These are phyloP conservation scores for Phainopepla nitens DNA, from an alignment of 2,113 vertebrate species.

Conservation along the genomic window DNA sequence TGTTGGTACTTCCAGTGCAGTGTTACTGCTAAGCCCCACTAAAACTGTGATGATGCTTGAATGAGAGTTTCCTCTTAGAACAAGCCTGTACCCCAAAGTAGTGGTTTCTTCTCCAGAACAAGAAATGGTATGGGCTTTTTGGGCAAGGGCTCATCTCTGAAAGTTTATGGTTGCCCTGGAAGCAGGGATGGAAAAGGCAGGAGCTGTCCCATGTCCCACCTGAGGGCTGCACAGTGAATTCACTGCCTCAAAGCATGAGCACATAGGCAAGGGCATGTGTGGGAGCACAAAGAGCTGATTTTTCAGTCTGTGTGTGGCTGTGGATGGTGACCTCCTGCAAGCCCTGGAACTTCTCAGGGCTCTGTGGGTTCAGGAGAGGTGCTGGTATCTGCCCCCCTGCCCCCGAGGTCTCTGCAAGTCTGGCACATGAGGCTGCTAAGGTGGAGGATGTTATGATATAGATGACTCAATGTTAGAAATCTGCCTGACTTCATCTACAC, in stretches of 20 bases:
- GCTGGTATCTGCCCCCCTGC: not conserved
- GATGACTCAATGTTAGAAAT: slow-evolving; percentile 4
- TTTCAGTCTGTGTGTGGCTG: not conserved
- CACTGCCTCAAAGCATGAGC: not conserved
- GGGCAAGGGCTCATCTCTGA: not conserved
- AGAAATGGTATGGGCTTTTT: rapidly evolving
- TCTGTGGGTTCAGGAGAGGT: not conserved
- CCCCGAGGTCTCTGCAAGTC: not conserved
- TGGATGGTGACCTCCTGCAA: not conserved
- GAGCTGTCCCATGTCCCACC: not conserved
- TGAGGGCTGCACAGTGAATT: not conserved
- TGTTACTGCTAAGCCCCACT: not conserved
- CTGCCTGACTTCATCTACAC: not conserved
- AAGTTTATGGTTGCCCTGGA: not conserved
- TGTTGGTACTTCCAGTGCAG: not conserved
- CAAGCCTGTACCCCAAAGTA: not conserved
- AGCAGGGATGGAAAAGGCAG: not conserved
- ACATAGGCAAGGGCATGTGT: not conserved
- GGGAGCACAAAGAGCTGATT: not conserved
- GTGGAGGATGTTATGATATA: not conserved
- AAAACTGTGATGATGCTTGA: not conserved
- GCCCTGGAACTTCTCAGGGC: rapidly evolving
- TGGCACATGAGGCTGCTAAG: not conserved
- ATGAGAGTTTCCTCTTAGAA: not conserved
- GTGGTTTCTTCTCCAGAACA: not conserved